Percentiles rank a stretch among this genome's conserved stretches.
Conservation (phyloP, 2,113 vertebrate genomes). For the Cyprinodon tularosa region DNA sequence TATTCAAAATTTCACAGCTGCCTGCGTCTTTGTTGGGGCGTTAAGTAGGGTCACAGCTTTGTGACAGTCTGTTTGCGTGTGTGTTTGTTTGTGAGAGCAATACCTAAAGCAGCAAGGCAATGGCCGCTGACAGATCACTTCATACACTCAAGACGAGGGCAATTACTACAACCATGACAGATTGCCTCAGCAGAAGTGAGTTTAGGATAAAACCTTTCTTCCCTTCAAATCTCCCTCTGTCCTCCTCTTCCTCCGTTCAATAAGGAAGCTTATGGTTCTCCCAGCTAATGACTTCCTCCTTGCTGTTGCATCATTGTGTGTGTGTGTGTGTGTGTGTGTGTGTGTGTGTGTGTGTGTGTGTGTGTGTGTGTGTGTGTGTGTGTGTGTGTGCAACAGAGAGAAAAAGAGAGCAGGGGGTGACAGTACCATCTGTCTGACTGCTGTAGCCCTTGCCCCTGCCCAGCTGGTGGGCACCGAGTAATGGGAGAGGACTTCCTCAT, state of each 20-base stretch:
- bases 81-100: conserved; percentile 33
- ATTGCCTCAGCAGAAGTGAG: conserved; percentile 95
- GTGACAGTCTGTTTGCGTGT: conserved; percentile 34
- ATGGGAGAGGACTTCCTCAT: conserved; percentile 82
- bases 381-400: conserved; percentile 37
- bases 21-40: conserved; percentile 55
- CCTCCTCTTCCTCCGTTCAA: conserved; percentile 56
- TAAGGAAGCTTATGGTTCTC: conserved; percentile 72
- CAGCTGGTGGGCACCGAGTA: conserved; percentile 82
- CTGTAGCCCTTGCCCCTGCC: conserved; percentile 81
- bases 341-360: conserved; percentile 39
- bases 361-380: conserved; percentile 54
- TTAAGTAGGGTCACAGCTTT: conserved; percentile 66
- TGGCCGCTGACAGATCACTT: conserved; percentile 96
- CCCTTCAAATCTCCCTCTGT: conserved; percentile 37
- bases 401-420: conserved; percentile 74
- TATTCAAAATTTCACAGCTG: conserved; percentile 70
- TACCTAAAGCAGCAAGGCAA: conserved; percentile 84
- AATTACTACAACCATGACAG: conserved; percentile 97
- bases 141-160: conserved; percentile 92
- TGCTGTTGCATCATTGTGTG: conserved; percentile 64
- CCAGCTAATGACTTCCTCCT: conserved; percentile 78
- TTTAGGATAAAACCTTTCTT: conserved; percentile 90
- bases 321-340: conserved; percentile 46
- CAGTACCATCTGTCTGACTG: conserved; percentile 81